Conservation (phyloP, 1,140 invertebrate genomes). For the Neotoxoptera formosana region DNA sequence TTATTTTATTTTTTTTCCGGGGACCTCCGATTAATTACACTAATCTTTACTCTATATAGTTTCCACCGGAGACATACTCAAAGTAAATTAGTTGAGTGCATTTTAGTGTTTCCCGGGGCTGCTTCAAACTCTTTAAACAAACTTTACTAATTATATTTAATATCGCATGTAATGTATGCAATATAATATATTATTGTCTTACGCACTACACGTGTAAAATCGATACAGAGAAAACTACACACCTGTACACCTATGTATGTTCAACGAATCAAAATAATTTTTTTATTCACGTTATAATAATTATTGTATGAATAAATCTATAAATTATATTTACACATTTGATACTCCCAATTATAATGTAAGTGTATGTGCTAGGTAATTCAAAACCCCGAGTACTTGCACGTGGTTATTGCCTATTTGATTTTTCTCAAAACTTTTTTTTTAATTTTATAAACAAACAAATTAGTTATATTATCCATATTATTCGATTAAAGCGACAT, state of each 20-base stretch:
- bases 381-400: too few species aligned
- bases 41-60: neutral
- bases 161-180: neutral
- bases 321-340: neutral
- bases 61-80: neutral
- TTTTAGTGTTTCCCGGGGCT: neutral
- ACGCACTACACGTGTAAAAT: neutral
- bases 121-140: conserved; percentile 7
- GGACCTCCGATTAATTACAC: neutral
- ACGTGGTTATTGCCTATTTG: neutral
- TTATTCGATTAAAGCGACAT: too few species aligned
- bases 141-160: conserved; percentile 5
- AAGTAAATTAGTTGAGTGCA: conserved; percentile 16
- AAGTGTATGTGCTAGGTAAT: neutral
- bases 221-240: neutral
- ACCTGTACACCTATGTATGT: neutral
- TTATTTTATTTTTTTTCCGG: neutral
- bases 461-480: neutral
- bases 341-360: neutral
- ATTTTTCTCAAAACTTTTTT: too few species aligned
- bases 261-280: neutral
- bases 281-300: neutral
- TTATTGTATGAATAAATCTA: neutral
- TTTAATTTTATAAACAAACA: neutral
- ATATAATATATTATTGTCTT: neutral